Evolutionary conservation across 2,888 invertebrate species (phyloP).

Genomic region (Alcis repandata): DNA sequence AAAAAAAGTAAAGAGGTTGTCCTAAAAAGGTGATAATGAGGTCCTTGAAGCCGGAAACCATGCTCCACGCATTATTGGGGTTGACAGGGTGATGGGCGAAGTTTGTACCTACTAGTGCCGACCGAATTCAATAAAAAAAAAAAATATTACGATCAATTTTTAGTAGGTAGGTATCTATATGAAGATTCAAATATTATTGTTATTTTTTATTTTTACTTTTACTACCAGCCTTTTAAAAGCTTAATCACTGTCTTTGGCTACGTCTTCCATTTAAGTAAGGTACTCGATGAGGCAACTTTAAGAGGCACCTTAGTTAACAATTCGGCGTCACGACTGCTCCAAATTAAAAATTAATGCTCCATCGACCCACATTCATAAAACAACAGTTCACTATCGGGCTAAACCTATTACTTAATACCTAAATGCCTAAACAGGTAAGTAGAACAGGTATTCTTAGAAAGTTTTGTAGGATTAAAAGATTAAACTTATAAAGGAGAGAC

Average conservation of each 20-base stretch:
- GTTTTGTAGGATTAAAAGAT: slow-evolving; percentile 15
- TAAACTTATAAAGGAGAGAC: slow-evolving; percentile 17
- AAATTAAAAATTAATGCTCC: slow-evolving; percentile 69
- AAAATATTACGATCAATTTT: too few relatives aligned
- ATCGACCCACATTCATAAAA: slow-evolving; percentile 64
- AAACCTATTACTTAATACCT: slow-evolving; percentile 36
- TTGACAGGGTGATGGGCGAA: too few relatives aligned
- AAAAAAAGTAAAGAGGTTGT: too few relatives aligned
- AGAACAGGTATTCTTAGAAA: slow-evolving; percentile 35
- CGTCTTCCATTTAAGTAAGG: slow-evolving; percentile 10
- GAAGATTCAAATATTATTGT: too few relatives aligned
- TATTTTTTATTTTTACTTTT: too few relatives aligned
- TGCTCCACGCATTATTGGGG: too few relatives aligned
- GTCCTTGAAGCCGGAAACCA: too few relatives aligned
- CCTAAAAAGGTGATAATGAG: too few relatives aligned
- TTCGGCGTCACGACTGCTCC: slow-evolving; percentile 64
- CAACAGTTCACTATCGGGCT: slow-evolving; percentile 40
- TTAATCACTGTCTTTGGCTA: slow-evolving; percentile 17
- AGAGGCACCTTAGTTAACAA: slow-evolving; percentile 53
- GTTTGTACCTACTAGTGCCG: too few relatives aligned
- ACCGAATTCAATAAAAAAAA: too few relatives aligned
- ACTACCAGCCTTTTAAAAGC: too few relatives aligned
- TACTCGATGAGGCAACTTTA: slow-evolving; percentile 42
- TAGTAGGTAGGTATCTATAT: too few relatives aligned
- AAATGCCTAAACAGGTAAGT: slow-evolving; percentile 37